Percentiles rank a stretch among this genome's conserved stretches.
Conservation (phyloP, 2,888 invertebrate genomes). For the Apamea crenata region DNA sequence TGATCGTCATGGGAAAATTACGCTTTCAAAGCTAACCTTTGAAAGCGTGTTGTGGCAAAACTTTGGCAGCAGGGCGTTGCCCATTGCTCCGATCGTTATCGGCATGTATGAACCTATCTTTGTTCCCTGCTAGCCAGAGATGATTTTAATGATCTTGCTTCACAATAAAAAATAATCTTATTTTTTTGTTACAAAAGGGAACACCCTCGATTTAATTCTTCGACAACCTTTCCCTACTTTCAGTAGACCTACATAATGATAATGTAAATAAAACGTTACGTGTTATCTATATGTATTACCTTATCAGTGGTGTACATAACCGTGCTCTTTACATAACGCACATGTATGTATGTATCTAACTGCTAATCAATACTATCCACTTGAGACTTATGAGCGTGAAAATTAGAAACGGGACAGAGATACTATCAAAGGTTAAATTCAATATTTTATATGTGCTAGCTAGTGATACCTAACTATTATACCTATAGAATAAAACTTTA, state of each 20-base stretch:
- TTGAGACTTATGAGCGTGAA: slow-evolving; percentile 22
- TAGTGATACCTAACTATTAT: neutral
- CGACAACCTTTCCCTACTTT: slow-evolving; percentile 37
- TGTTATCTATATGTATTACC: slow-evolving; percentile 37
- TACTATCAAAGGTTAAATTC: slow-evolving; percentile 10
- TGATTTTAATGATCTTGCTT: neutral
- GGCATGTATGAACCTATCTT: neutral
- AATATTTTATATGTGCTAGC: neutral
- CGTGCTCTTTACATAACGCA: slow-evolving; percentile 25
- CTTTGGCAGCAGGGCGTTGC: slow-evolving; percentile 29
- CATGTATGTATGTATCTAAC: neutral
- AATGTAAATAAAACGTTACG: slow-evolving; percentile 30
- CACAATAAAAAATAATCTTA: neutral
- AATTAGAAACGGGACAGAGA: slow-evolving; percentile 21
- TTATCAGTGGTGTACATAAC: slow-evolving; percentile 43
- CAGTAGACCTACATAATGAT: slow-evolving; percentile 39
- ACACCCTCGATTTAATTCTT: neutral
- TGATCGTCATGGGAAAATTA: slow-evolving; percentile 28
- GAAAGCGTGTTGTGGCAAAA: slow-evolving; percentile 7
- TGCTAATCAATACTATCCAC: slow-evolving; percentile 42
- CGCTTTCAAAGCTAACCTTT: slow-evolving; percentile 8
- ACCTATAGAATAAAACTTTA: neutral
- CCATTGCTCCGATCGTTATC: neutral
- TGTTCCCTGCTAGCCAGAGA: neutral
- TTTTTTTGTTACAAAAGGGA: slow-evolving; percentile 4